These are phyloP conservation scores for Acrobasis consociella DNA, from an alignment of 2,888 invertebrate genomes.

Conservation along the genomic window DNA sequence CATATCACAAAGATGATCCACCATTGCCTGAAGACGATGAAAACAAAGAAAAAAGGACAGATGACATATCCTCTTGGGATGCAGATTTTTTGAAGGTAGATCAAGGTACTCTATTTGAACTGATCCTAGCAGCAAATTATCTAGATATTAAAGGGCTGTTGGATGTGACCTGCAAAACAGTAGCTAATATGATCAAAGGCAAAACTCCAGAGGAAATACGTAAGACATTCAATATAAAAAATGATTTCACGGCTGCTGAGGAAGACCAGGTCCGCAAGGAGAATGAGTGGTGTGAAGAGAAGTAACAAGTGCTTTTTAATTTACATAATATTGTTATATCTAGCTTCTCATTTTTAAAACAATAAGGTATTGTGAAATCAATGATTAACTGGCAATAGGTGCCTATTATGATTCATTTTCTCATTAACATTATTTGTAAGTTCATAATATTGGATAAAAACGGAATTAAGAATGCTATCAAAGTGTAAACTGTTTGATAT, in stretches of 20 bases:
- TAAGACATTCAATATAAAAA: slow-evolving; percentile 98
- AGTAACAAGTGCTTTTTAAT: slow-evolving; percentile 69
- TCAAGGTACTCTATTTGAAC: slow-evolving; percentile 97
- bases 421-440: not conserved
- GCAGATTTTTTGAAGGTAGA: slow-evolving; percentile 99
- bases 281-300: slow-evolving; percentile 97
- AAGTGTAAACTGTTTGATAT: not conserved
- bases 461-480: not conserved
- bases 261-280: slow-evolving; percentile 99
- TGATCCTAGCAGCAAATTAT: slow-evolving; percentile 98
- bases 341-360: slow-evolving; percentile 18
- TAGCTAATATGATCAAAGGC: slow-evolving; percentile 99
- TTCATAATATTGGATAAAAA: not conserved
- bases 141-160: slow-evolving; percentile 97
- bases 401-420: not conserved
- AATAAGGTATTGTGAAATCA: not conserved
- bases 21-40: slow-evolving; percentile 98
- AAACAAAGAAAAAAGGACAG: slow-evolving; percentile 98
- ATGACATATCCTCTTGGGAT: slow-evolving; percentile 99
- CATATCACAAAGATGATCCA: slow-evolving; percentile 97
- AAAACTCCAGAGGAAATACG: slow-evolving; percentile 99
- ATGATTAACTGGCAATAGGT: not conserved
- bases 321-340: not conserved
- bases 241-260: slow-evolving; percentile 97
- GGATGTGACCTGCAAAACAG: slow-evolving; percentile 99